Evolutionary conservation across 2,888 invertebrate species (phyloP), one percentile per base, ranked within the genome.

Genomic region (Seladonia tumulorum): DNA sequence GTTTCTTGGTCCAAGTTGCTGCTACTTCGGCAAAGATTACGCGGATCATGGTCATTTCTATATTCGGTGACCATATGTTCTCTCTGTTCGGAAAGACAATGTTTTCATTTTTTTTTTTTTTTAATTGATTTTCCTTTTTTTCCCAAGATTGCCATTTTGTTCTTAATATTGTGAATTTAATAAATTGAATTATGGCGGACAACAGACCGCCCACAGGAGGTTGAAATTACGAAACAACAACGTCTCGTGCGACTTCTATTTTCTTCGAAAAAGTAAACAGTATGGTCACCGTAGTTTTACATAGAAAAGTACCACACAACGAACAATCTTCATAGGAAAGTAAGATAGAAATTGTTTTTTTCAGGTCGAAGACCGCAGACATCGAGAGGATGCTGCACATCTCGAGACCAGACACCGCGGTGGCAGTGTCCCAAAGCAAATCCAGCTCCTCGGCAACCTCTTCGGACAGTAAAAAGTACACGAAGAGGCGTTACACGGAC

Each of bases 301-400:
- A 35, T 0, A 35, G 22, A 25, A 25, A 14, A 14, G 4, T 16
- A 14, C 8, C 16, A 3, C 8, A 2, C 16, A 18, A 14, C 1
- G 18, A 66, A 66, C 18, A 35, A 66, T 35, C 2, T 14, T 16
- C 5, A 25, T 66, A 35, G 5, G 5, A 53, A 53, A 8, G 7
- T 18, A 35, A 16, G 18, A 16, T 7, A 16, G 35, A 35, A 22
- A n/a, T 39, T 47, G 3, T 39, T 63, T 88, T 88, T 90, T 22
- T 22, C 84, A 95, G 95, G 88, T 97, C 97, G 3, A 96, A 97
- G 94, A 97, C 97, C 0, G 97, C 96, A 0, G 97, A 97, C 92
- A 97, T 97, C 90, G 97, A 97, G 91, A 95, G 96, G 90, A 96
- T 97, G 93, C 94, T 96, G 75, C 95, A 94, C 60, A 94, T 94